phyloP scores from a whole-genome alignment of 2,888 invertebrate species.

The Sesia bembeciformis region DNA sequence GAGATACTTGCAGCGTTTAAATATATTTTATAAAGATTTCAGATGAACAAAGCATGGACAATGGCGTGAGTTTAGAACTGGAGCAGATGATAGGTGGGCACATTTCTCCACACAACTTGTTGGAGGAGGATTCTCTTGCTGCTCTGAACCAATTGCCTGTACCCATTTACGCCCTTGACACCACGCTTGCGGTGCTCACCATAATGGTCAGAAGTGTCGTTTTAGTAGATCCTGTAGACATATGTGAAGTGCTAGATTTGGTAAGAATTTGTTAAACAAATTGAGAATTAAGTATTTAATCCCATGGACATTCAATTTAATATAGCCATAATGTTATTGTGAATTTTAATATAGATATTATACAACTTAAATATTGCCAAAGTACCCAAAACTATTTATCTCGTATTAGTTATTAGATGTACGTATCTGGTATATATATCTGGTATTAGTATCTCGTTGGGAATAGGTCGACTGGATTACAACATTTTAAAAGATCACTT shows the following conservation, averaged over 20 bases:
- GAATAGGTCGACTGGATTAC: no score
- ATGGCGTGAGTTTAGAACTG: slow-evolving; percentile 38
- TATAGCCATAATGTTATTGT: no score
- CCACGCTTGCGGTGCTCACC: slow-evolving; percentile 37
- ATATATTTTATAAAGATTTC: slow-evolving; percentile 20
- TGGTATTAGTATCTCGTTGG: no score
- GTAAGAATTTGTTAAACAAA: slow-evolving; percentile 20
- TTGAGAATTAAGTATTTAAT: no score
- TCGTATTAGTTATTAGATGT: no score
- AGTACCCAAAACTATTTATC: no score
- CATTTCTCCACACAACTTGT: slow-evolving; percentile 3
- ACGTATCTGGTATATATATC: no score
- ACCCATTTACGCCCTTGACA: slow-evolving; percentile 53
- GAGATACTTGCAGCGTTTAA: not conserved
- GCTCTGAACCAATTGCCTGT: slow-evolving; percentile 51
- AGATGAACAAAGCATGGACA: slow-evolving; percentile 19
- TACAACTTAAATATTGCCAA: no score
- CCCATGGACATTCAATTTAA: no score
- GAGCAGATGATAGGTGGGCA: slow-evolving; percentile 38
- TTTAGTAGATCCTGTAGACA: slow-evolving; percentile 21
- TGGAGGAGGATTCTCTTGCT: slow-evolving; percentile 34
- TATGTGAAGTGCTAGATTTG: slow-evolving; percentile 32
- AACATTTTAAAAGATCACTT: no score
- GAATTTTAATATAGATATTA: no score
- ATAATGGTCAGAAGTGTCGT: slow-evolving; percentile 42